These are phyloP conservation scores for Pholis gunnellus DNA, from an alignment of 2,113 vertebrate genomes.

Conservation along the genomic window DNA sequence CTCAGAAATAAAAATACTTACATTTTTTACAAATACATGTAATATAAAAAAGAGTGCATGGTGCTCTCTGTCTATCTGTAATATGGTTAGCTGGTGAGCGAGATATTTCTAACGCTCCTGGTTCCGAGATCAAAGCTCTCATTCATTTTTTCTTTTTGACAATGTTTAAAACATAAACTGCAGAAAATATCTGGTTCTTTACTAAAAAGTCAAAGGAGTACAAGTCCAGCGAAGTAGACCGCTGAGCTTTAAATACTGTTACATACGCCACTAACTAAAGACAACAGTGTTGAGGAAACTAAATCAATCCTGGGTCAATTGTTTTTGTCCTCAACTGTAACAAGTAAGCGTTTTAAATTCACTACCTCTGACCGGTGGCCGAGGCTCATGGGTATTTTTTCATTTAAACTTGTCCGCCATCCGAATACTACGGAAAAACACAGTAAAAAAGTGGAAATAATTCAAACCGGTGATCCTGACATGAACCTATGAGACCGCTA, in stretches of 20 bases:
- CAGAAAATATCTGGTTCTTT: background rate
- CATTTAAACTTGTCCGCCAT: background rate
- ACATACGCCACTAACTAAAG: background rate
- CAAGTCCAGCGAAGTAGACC: background rate
- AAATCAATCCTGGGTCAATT: background rate
- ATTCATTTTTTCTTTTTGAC: background rate
- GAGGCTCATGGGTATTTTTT: background rate
- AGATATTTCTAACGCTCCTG: background rate
- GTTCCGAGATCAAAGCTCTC: background rate
- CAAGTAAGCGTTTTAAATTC: background rate
- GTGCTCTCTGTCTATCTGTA: background rate
- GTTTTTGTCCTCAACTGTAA: background rate
- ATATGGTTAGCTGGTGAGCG: background rate
- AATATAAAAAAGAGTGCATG: background rate
- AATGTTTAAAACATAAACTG: background rate
- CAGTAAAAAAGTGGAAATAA: background rate
- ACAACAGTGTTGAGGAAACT: background rate
- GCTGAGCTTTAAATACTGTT: background rate
- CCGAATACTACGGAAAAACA: background rate
- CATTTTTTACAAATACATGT: background rate
- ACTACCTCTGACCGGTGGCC: background rate
- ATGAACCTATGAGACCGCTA: background rate
- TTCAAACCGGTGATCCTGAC: background rate
- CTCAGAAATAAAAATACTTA: background rate
- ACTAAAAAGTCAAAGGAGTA: background rate